Base-by-base conservation (phyloP, 2,888 invertebrate species). In the Lordiphosa fenestrarum region DNA sequence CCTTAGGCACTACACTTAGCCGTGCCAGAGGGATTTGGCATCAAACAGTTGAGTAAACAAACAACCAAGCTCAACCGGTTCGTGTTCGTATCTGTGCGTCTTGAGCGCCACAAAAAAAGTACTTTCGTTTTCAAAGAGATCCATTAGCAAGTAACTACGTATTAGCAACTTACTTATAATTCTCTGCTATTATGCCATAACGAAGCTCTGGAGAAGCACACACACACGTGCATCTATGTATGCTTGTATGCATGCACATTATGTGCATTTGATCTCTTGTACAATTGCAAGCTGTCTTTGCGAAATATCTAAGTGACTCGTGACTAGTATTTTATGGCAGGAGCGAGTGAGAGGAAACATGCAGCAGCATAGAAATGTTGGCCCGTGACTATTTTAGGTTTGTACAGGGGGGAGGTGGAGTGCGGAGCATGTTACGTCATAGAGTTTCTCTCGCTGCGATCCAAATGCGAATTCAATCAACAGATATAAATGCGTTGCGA, bases 391-490 rank as follows among this genome's bases (percentile, higher is more conserved):
- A 30, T 44, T 44, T 44, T 44, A 6, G 44, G 30, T 33, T 44
- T 25, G 25, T 6, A 13, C 3, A 13, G 10, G n/a, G n/a, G 30
- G 44, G 13, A 15, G 33, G 44, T 13, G n/a, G 10, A n/a, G 13
- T 25, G 30, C 3, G 33, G 33, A 15, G 44, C 15, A 33, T 33
- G 44, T 44, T 44, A 44, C 15, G 44, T 44, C 44, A 44, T 15
- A 44, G 44, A 44, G 44, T 44, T 44, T 44, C 44, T 44, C 33
- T 44, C 46, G 58, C 52, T 46, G 54, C 50, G 59, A 55, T 62
- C 61, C 55, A 40, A 61, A 73, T 73, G 55, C 56, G 40, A 74
- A 66, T 55, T 67, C 49, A 40, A 71, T 66, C 71, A 53, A 37
- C 54, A 51, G 47, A 21, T 38, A 38, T 44, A 56, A 49, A 49